Evolutionary conservation across 1,140 invertebrate genomes (phyloP).

Genomic region (Heterodera schachtii): DNA sequence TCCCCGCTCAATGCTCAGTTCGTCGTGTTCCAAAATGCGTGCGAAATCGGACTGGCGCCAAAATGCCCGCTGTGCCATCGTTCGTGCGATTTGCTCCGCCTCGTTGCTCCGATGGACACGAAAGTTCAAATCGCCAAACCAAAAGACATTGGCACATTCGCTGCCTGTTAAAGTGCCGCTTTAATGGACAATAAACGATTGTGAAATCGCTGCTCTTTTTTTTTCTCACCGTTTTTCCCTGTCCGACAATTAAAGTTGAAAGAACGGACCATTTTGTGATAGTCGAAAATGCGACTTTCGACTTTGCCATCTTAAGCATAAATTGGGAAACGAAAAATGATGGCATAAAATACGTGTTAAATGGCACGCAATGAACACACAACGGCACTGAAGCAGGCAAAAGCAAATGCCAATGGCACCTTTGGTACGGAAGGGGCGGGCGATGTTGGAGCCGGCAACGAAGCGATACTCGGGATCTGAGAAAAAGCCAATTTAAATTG

Average conservation of each 20-base stretch:
- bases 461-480: constrained; percentile 51
- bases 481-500: background rate
- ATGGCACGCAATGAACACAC: constrained; percentile 55
- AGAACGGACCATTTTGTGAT: constrained; percentile 43
- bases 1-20: constrained; percentile 35
- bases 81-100: constrained; percentile 23
- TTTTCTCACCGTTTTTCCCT: background rate
- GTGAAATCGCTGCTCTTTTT: background rate
- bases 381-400: constrained; percentile 46
- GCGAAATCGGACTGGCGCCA: constrained; percentile 32
- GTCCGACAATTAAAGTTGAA: constrained; percentile 44
- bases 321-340: background rate
- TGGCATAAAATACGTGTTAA: constrained; percentile 47
- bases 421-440: constrained; percentile 51
- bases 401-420: constrained; percentile 57
- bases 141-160: constrained; percentile 39
- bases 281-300: constrained; percentile 47
- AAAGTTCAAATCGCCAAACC: constrained; percentile 55
- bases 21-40: constrained; percentile 40
- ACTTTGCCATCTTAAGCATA: constrained; percentile 46
- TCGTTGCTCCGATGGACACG: constrained; percentile 27
- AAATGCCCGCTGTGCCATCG: constrained; percentile 42
- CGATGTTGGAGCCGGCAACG: constrained; percentile 46
- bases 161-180: constrained; percentile 9
- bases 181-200: background rate